A percentile compares a stretch with the other conserved stretches of the same genome.
These are phyloP conservation scores for Ctenopoma multispine DNA, from an alignment of 2,797 vertebrate species.

Conservation along the genomic window DNA sequence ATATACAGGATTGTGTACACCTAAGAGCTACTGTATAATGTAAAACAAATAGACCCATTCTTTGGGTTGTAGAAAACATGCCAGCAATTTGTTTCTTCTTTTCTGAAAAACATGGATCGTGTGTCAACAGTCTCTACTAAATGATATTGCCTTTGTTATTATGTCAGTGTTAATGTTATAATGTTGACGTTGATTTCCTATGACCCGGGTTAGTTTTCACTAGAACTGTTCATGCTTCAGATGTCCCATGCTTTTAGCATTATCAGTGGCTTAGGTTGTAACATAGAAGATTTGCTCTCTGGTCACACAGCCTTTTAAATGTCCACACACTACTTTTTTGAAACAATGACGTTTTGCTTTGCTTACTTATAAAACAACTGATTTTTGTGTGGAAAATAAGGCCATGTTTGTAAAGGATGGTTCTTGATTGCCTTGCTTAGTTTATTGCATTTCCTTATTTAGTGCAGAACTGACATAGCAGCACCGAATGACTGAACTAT, in stretches of 20 bases:
- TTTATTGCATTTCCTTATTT: slow-evolving; percentile 65
- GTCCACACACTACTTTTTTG: slow-evolving; percentile 28
- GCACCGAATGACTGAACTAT: slow-evolving; percentile 30
- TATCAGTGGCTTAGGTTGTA: slow-evolving; percentile 6
- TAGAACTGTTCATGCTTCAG: slow-evolving; percentile 53
- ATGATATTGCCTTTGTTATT: slow-evolving; percentile 7
- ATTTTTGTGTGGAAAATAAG: slow-evolving; percentile 61
- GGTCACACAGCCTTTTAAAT: slow-evolving; percentile 20
- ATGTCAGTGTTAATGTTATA: slow-evolving; percentile 19
- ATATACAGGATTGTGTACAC: slow-evolving; percentile 67
- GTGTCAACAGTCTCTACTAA: slow-evolving; percentile 33
- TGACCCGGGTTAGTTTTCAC: slow-evolving; percentile 35
- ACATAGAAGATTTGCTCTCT: slow-evolving; percentile 26
- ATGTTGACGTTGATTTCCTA: slow-evolving; percentile 18
- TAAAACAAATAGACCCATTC: slow-evolving; percentile 46
- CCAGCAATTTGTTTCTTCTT: slow-evolving; percentile 50
- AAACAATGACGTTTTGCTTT: slow-evolving; percentile 43
- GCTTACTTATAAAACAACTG: slow-evolving; percentile 47
- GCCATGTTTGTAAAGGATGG: slow-evolving; percentile 43
- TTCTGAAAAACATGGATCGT: slow-evolving; percentile 47
- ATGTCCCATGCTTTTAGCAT: slow-evolving; percentile 42
- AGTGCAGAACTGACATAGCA: slow-evolving; percentile 39
- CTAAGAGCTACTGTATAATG: slow-evolving; percentile 42
- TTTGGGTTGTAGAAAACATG: slow-evolving; percentile 71
- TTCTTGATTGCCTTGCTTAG: slow-evolving; percentile 59